phyloP scores from a whole-genome alignment of 35 echinoderm and acorn worm genomes.

The Stichopus chloronotus region DNA sequence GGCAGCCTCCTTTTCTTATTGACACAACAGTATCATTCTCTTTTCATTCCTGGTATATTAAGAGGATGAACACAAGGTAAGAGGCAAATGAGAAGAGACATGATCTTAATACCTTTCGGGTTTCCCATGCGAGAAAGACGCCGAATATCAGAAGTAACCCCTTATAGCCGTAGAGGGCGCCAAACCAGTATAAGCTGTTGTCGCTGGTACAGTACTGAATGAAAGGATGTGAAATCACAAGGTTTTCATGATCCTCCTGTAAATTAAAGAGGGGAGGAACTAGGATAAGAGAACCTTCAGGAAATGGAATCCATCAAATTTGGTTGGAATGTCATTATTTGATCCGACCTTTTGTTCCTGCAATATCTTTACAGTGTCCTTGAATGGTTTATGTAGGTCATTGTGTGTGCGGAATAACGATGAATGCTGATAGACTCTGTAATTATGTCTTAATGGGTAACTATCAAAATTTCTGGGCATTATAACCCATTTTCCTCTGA shows the following conservation, averaged over 20 bases:
- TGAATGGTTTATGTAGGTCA: too few relatives aligned
- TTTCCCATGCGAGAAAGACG: constrained; percentile 77
- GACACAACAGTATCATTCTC: too few relatives aligned
- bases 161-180: constrained; percentile 41
- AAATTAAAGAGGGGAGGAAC: neutral
- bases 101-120: constrained; percentile 52
- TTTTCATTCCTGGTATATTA: too few relatives aligned
- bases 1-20: too few relatives aligned
- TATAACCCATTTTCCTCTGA: too few relatives aligned
- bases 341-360: too few relatives aligned
- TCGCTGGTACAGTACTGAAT: constrained; percentile 51
- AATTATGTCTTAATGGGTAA: too few relatives aligned
- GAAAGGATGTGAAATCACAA: constrained; percentile 16
- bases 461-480: too few relatives aligned
- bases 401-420: too few relatives aligned
- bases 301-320: neutral
- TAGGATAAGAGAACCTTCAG: neutral
- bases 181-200: constrained; percentile 52
- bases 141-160: constrained; percentile 67
- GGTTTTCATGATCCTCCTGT: constrained; percentile 8
- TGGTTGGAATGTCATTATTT: too few relatives aligned
- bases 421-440: too few relatives aligned
- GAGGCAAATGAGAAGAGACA: neutral
- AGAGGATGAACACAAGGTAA: neutral
- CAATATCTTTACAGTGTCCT: too few relatives aligned